A percentile compares a stretch with the other conserved stretches of the same genome.
Evolutionary conservation across 2,113 vertebrate genomes (phyloP).

Genomic region (Ranitomeya variabilis): DNA sequence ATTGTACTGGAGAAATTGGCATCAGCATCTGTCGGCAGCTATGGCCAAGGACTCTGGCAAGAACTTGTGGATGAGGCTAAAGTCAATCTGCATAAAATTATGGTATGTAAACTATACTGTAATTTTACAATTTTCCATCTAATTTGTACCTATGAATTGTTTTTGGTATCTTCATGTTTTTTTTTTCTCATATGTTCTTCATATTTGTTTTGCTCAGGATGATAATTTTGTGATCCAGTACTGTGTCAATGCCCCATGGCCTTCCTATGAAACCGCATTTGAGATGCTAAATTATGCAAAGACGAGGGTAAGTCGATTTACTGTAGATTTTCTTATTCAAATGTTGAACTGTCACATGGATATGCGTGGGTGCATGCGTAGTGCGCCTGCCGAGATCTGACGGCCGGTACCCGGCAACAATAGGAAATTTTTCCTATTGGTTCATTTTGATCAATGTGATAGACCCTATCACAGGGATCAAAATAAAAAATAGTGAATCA

Average conservation of each 20-base stretch:
- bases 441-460: too few relatives aligned
- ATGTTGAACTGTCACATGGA: too few relatives aligned
- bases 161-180: not conserved
- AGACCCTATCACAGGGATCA: too few relatives aligned
- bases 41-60: slow-evolving; percentile 71
- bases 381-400: too few relatives aligned
- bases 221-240: slow-evolving; percentile 90
- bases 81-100: slow-evolving; percentile 87
- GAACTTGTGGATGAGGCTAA: slow-evolving; percentile 86
- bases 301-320: slow-evolving; percentile 68
- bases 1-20: slow-evolving; percentile 87
- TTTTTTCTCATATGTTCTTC: not conserved
- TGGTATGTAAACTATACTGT: slow-evolving; percentile 67
- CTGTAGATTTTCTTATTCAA: not conserved
- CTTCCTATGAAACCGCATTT: slow-evolving; percentile 85
- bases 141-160: not conserved
- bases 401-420: too few relatives aligned
- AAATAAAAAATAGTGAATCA: too few relatives aligned
- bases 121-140: not conserved
- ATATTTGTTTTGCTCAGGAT: slow-evolving; percentile 73
- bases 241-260: slow-evolving; percentile 89
- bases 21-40: slow-evolving; percentile 73
- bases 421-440: too few relatives aligned
- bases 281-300: slow-evolving; percentile 89
- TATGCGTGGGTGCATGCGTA: too few relatives aligned